A percentile compares a stretch with the other conserved stretches of the same genome.
phyloP scores from a whole-genome alignment of 2,888 invertebrate species.

The Bombylius discolor region DNA sequence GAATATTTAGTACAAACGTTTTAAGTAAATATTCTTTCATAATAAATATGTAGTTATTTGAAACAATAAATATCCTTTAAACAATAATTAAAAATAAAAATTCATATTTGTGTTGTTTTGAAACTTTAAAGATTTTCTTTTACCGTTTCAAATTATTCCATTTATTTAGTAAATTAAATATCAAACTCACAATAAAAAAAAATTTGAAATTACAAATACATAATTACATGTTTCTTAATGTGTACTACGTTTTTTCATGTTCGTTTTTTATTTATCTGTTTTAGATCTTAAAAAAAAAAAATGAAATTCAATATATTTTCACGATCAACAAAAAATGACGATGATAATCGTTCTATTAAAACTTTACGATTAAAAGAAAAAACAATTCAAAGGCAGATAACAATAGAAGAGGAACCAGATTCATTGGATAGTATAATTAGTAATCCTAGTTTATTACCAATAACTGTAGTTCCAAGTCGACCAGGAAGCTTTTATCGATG shows the following conservation, averaged over 20 bases:
- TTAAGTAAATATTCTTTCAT: too few species aligned
- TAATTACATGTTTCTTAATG: too few species aligned
- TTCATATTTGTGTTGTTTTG: too few species aligned
- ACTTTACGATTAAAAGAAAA: conserved; percentile 2
- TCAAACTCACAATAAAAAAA: too few species aligned
- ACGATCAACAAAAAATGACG: conserved; percentile 9
- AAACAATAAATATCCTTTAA: too few species aligned
- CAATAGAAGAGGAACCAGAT: conserved; percentile 34
- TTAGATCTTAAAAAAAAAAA: background rate
- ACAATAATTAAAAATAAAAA: too few species aligned
- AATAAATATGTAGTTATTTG: too few species aligned
- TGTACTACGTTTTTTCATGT: background rate
- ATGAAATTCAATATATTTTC: conserved; percentile 19
- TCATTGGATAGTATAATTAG: conserved; percentile 35
- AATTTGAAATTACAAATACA: too few species aligned
- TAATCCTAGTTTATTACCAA: conserved; percentile 34
- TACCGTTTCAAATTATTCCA: too few species aligned
- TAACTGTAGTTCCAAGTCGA: conserved; percentile 34
- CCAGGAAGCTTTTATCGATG: conserved; percentile 30
- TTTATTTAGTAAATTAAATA: too few species aligned
- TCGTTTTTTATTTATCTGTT: background rate
- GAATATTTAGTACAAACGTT: too few species aligned
- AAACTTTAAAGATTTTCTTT: too few species aligned
- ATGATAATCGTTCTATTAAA: background rate
- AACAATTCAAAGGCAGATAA: conserved; percentile 20